Conservation (phyloP, 2,888 invertebrate species). For the Leptothorax acervorum region DNA sequence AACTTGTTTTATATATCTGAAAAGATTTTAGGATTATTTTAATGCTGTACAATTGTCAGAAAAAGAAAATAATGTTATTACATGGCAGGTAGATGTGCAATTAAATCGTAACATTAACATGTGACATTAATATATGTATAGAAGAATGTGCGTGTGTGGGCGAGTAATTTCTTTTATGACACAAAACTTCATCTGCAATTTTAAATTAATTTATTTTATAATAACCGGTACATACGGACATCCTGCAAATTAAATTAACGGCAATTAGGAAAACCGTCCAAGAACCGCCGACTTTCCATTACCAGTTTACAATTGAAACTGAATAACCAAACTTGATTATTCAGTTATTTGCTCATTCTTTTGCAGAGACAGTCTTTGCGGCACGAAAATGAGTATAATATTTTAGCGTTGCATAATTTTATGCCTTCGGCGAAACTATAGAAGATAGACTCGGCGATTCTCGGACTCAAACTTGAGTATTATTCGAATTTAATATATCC, state of each 20-base stretch:
- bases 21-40: background rate
- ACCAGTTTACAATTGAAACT: background rate
- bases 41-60: background rate
- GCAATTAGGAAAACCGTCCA: background rate
- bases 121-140: background rate
- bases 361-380: background rate
- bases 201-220: background rate
- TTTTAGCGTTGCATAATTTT: background rate
- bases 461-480: background rate
- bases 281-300: background rate
- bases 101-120: background rate
- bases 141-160: background rate
- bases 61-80: background rate
- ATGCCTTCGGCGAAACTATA: background rate
- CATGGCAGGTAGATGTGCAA: background rate
- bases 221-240: background rate
- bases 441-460: background rate
- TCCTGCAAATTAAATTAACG: background rate
- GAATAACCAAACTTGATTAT: background rate
- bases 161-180: background rate
- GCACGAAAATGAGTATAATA: background rate
- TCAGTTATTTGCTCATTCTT: background rate
- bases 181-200: background rate
- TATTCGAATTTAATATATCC: background rate
- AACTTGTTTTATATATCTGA: background rate